Base-by-base conservation (phyloP, 2,888 invertebrate genomes). In the Auanema freiburgensis region DNA sequence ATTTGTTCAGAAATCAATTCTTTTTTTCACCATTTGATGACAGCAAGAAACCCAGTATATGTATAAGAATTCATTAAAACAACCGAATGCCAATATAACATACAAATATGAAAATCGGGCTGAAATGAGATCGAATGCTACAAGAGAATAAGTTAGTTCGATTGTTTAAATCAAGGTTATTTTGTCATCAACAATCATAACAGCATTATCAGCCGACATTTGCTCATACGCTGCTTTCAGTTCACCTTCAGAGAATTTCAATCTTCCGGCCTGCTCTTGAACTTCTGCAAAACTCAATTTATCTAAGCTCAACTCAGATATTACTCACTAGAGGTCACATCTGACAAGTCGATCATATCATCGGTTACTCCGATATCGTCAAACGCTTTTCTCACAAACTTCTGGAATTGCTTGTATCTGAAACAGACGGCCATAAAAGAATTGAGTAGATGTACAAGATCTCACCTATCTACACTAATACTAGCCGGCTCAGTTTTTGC, bases 191-290 rank as follows among this genome's bases (percentile, higher is more conserved):
- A 66, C 69, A 42, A 78, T 59, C 75, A 81, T 80, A 40, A 71
- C 73, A 21, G 75, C 73, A 61, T 81, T 81, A 25, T 81, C 80
- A 41, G 67, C 76, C 25, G 69, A 67, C 40, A 81, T 63, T 51
- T 76, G 74, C 16, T 80, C 79, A 61, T 72, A 78, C 1, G 74
- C 80, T 10, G 80, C 79, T 42, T 63, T 59, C 24, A 81, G 65
- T 54, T 81, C 81, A 41, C 68, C 68, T 18, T 77, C 78, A 4
- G 74, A 65, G 69, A 80, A 81, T 8, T 58, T 51, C 40, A 66
- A 44, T 11, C 59, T 50, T 12, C 76, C 79, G 18, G 76, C 78
- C 55, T 71, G 69, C 16, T 64, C 49, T 59, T 77, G 77, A 24
- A 79, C 50, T 33, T 56, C 72, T 70, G 58, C 11, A 70, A 66